These are phyloP conservation scores for Aelia acuminata DNA, from an alignment of 2,888 invertebrate species.

Conservation along the genomic window DNA sequence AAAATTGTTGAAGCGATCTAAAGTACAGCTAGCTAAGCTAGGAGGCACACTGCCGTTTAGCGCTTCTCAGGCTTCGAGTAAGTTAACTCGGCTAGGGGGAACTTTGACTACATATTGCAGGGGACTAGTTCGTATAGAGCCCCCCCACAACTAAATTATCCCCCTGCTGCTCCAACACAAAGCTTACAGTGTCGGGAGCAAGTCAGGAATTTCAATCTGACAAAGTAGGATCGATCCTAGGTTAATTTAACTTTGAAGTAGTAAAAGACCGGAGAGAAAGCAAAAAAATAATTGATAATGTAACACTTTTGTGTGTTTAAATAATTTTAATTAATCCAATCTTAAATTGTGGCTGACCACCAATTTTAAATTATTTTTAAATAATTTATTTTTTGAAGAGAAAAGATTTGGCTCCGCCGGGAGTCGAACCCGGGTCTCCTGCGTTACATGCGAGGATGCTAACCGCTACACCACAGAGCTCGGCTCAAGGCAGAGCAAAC, in stretches of 20 bases:
- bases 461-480: no score
- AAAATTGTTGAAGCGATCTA: constrained; percentile 22
- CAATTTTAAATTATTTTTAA: no score
- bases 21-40: not conserved
- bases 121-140: not conserved
- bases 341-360: no score
- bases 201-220: not conserved
- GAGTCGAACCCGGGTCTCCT: no score
- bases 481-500: no score
- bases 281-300: no score
- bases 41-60: not conserved
- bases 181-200: not conserved
- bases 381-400: no score
- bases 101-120: constrained; percentile 12
- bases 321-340: no score
- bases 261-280: no score
- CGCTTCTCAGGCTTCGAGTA: not conserved
- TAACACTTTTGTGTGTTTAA: no score
- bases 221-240: not conserved
- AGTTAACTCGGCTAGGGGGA: not conserved
- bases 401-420: no score
- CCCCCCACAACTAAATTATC: not conserved
- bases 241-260: not conserved
- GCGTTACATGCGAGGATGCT: no score
- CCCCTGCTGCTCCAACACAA: not conserved